These are phyloP conservation scores for Harpalus rufipes DNA, from an alignment of 2,888 invertebrate species.

Conservation along the genomic window DNA sequence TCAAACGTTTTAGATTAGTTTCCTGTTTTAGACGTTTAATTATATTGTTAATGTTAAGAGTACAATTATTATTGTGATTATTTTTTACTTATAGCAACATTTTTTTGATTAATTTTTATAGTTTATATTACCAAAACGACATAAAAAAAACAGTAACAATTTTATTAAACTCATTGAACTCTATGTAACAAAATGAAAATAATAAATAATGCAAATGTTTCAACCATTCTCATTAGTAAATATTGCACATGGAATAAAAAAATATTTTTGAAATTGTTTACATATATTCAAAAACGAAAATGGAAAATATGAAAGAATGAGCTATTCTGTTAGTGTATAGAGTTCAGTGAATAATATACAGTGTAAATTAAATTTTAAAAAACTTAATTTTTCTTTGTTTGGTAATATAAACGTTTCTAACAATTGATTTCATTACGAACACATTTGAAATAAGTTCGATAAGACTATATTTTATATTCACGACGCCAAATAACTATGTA, in stretches of 20 bases:
- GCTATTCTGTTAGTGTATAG: too few relatives aligned
- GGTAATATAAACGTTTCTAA: not conserved
- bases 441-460: not conserved
- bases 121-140: not conserved
- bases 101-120: not conserved
- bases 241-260: too few relatives aligned
- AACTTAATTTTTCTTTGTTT: not conserved
- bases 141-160: too few relatives aligned
- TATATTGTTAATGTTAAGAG: slow-evolving; percentile 46
- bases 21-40: slow-evolving; percentile 50
- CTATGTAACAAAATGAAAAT: too few relatives aligned
- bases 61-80: slow-evolving; percentile 62
- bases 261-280: too few relatives aligned
- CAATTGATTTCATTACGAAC: not conserved
- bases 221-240: too few relatives aligned
- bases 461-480: not conserved
- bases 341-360: too few relatives aligned
- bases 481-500: slow-evolving; percentile 13
- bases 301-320: too few relatives aligned
- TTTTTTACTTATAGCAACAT: slow-evolving; percentile 10
- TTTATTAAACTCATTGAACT: too few relatives aligned
- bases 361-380: too few relatives aligned
- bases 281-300: too few relatives aligned
- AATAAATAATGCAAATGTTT: too few relatives aligned
- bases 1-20: slow-evolving; percentile 61